Conservation (phyloP, 2,888 invertebrate species). For the Drosophila niveifrons region DNA sequence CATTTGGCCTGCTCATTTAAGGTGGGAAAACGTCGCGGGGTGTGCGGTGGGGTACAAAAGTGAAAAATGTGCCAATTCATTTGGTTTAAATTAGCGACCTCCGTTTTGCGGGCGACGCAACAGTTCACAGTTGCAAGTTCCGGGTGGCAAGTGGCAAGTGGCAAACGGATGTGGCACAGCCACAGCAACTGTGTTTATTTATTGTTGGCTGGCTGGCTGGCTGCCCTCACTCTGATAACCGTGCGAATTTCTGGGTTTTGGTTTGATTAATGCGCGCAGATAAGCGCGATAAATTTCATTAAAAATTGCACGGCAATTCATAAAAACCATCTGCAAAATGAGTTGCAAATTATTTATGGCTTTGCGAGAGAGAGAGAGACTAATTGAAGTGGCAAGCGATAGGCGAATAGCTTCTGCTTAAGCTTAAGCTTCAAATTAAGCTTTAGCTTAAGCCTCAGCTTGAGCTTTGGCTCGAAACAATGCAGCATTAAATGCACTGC, state of each 20-base stretch:
- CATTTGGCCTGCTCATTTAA: constrained; percentile 63
- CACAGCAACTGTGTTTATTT: constrained; percentile 43
- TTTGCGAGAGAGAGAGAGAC: not conserved
- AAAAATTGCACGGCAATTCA: constrained; percentile 81
- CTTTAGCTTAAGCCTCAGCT: constrained; percentile 9
- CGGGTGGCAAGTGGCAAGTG: not conserved
- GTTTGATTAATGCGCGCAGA: constrained; percentile 83
- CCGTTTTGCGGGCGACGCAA: constrained; percentile 66
- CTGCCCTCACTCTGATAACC: constrained; percentile 42
- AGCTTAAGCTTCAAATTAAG: not conserved
- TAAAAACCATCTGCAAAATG: constrained; percentile 80
- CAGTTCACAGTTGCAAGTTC: constrained; percentile 63
- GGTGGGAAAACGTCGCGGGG: not conserved
- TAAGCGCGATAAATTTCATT: constrained; percentile 83
- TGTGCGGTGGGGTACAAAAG: constrained; percentile 68
- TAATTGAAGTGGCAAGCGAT: constrained; percentile 5
- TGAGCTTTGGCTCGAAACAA: constrained; percentile 29
- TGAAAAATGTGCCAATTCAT: constrained; percentile 85
- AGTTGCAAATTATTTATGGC: constrained; percentile 80
- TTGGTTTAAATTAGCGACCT: constrained; percentile 84
- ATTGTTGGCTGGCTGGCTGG: constrained; percentile 51
- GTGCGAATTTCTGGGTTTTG: constrained; percentile 48
- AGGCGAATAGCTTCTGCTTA: not conserved
- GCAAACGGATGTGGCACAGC: constrained; percentile 40
- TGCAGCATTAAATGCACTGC: constrained; percentile 54